Evolutionary conservation across 2,888 invertebrate genomes (phyloP).

Genomic region (Yponomeuta cagnagella): DNA sequence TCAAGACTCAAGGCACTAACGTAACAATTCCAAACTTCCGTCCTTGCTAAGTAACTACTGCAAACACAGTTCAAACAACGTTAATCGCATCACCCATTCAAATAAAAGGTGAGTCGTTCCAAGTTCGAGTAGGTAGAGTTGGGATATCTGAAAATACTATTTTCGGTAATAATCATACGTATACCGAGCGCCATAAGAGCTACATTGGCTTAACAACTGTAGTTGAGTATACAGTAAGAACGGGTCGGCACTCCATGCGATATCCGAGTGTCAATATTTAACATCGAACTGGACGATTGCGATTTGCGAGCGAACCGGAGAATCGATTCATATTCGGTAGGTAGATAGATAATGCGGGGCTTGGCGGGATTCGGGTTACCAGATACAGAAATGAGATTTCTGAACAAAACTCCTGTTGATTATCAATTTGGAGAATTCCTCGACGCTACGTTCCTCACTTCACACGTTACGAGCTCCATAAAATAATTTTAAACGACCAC

Average conservation of each 20-base stretch:
- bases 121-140: not conserved
- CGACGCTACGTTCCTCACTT: not conserved
- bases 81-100: not conserved
- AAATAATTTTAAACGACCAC: not conserved
- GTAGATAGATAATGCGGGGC: not conserved
- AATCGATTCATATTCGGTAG: conserved; percentile 7
- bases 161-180: no score
- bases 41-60: not conserved
- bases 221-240: not conserved
- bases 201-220: no score
- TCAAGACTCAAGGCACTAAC: no score
- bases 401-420: no score
- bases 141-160: not conserved
- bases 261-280: conserved; percentile 7
- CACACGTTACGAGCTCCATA: not conserved
- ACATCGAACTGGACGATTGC: not conserved
- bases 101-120: not conserved
- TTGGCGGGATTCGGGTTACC: not conserved
- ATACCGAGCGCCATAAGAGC: no score
- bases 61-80: not conserved
- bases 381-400: no score
- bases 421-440: not conserved
- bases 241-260: not conserved
- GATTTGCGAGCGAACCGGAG: not conserved
- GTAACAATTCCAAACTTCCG: not conserved